Evolutionary conservation across 2,888 invertebrate genomes (phyloP).

Genomic region (Tricholauxania praeusta): DNA sequence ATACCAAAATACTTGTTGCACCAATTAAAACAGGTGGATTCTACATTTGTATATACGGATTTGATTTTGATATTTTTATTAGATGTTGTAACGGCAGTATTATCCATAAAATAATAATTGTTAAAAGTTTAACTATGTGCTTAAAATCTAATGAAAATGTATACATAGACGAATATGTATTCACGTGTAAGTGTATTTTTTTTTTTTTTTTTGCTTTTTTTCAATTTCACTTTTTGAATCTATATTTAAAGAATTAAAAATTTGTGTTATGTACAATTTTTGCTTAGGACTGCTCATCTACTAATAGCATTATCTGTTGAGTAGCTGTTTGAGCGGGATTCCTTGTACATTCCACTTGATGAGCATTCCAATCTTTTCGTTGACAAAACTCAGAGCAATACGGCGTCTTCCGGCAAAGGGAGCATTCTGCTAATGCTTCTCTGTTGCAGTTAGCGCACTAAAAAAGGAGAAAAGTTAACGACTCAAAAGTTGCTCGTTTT

Average conservation of each 20-base stretch:
- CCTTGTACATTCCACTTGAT: slow-evolving; percentile 86
- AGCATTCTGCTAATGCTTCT: slow-evolving; percentile 89
- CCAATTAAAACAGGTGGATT: slow-evolving; percentile 27
- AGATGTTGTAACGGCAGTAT: slow-evolving; percentile 65
- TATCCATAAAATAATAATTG: slow-evolving; percentile 66
- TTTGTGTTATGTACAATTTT: slow-evolving; percentile 62
- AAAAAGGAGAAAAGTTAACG: slow-evolving; percentile 47
- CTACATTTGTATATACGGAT: slow-evolving; percentile 47
- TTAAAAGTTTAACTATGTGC: slow-evolving; percentile 67
- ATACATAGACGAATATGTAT: slow-evolving; percentile 66
- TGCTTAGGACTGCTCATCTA: slow-evolving; percentile 76
- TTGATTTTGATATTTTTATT: slow-evolving; percentile 62
- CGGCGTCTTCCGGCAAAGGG: slow-evolving; percentile 85
- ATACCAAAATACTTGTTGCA: neutral
- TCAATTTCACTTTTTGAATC: slow-evolving; percentile 42
- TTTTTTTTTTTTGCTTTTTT: slow-evolving; percentile 50
- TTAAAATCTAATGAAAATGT: slow-evolving; percentile 65
- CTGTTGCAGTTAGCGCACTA: slow-evolving; percentile 92
- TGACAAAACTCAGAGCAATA: slow-evolving; percentile 93
- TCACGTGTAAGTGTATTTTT: slow-evolving; percentile 50
- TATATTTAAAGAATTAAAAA: slow-evolving; percentile 51
- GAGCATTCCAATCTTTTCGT: slow-evolving; percentile 89
- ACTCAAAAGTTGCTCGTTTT: neutral
- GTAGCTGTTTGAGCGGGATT: slow-evolving; percentile 76
- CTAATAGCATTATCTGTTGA: slow-evolving; percentile 89